Conservation (phyloP, 2,888 invertebrate species). For the Morinoia aosen region DNA sequence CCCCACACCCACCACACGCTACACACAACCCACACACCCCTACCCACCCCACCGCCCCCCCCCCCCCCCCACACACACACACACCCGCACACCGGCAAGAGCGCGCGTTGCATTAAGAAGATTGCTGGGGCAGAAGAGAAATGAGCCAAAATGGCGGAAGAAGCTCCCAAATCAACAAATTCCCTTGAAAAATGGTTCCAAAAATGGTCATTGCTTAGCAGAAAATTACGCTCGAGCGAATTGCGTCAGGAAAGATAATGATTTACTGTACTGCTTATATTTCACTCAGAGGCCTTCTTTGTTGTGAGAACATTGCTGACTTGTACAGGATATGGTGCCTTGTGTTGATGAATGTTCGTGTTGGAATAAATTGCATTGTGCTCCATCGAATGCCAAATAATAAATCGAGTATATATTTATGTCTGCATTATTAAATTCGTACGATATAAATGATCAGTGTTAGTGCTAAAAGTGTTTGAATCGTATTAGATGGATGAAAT, state of each 20-base stretch:
- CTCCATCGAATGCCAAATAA: not conserved
- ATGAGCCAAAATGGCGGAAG: conserved; percentile 39
- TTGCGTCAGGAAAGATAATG: not conserved
- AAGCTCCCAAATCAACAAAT: conserved; percentile 36
- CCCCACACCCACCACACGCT: not conserved
- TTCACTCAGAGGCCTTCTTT: not conserved
- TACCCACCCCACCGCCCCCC: not conserved
- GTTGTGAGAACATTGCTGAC: not conserved
- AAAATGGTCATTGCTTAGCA: conserved; percentile 15
- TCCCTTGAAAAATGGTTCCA: conserved; percentile 31
- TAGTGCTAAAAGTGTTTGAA: not conserved
- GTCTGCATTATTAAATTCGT: not conserved
- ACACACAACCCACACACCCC: not conserved
- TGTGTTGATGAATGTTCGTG: not conserved
- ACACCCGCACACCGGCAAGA: not conserved
- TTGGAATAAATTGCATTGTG: not conserved
- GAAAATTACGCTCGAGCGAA: not conserved
- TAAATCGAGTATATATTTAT: not conserved
- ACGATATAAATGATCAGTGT: not conserved
- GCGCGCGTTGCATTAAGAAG: not conserved
- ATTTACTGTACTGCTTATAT: not conserved
- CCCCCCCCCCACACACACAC: not conserved
- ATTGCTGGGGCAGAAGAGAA: conserved; percentile 35
- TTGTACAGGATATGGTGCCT: not conserved
- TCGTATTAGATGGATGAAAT: no score